Evolutionary conservation across 2,797 vertebrate species (phyloP).

Genomic region (Epinephelus coioides): DNA sequence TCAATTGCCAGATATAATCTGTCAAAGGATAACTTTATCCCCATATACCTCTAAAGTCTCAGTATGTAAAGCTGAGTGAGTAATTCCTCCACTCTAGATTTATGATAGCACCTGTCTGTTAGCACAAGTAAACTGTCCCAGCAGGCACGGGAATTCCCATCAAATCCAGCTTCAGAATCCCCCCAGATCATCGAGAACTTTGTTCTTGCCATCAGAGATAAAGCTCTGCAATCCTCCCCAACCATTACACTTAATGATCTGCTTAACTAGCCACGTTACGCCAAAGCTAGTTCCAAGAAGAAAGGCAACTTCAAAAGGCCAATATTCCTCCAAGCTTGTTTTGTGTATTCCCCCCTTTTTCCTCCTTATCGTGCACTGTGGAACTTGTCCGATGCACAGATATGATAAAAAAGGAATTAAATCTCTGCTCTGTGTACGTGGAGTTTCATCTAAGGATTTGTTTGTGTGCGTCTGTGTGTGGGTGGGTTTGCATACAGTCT

Average conservation of each 20-base stretch:
- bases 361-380: conserved; percentile 55
- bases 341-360: conserved; percentile 41
- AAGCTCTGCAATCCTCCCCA: conserved; percentile 80
- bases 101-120: conserved; percentile 83
- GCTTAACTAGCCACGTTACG: conserved; percentile 77
- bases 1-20: conserved; percentile 60
- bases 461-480: conserved; percentile 37
- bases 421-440: conserved; percentile 48
- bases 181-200: conserved; percentile 83
- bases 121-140: conserved; percentile 78
- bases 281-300: conserved; percentile 75
- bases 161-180: conserved; percentile 84
- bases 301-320: conserved; percentile 79
- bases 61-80: conserved; percentile 67
- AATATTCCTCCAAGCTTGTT: conserved; percentile 48
- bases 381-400: conserved; percentile 57
- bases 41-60: conserved; percentile 46
- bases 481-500: conserved; percentile 24
- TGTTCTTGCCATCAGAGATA: conserved; percentile 85
- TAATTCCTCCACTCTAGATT: conserved; percentile 69
- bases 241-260: conserved; percentile 85
- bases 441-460: conserved; percentile 44
- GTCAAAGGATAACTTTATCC: conserved; percentile 64
- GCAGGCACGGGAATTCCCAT: conserved; percentile 80
- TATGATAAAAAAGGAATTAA: conserved; percentile 67